Conservation (phyloP, 2,113 vertebrate species). For the Eidolon helvum region DNA sequence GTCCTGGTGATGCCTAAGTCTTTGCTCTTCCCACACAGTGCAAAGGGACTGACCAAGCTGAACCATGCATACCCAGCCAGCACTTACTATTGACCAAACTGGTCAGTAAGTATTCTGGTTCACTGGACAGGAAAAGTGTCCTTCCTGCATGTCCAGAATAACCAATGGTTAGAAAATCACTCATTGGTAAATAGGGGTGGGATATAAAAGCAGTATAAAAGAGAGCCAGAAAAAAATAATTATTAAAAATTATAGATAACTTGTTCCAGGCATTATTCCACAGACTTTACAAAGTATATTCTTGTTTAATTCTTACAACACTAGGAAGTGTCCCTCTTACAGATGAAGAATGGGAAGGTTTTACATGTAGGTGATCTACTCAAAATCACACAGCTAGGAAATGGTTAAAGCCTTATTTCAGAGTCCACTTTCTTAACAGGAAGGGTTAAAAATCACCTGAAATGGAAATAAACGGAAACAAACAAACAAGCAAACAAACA, state of each 20-base stretch:
- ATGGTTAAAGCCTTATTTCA: neutral
- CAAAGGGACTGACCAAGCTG: neutral
- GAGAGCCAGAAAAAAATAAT: neutral
- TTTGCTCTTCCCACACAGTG: neutral
- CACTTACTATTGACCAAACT: neutral
- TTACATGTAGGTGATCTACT: neutral
- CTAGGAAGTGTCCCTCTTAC: neutral
- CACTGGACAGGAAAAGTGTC: neutral
- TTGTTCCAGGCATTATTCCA: neutral
- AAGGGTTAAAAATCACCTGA: neutral
- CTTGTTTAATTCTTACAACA: conserved; percentile 21
- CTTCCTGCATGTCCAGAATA: neutral
- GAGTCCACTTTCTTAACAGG: neutral
- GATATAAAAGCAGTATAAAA: neutral
- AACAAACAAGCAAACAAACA: neutral
- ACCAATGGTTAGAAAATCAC: conserved; percentile 10
- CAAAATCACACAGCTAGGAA: neutral
- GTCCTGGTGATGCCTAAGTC: neutral
- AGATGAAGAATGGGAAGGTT: neutral
- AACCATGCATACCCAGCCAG: neutral
- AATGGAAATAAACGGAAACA: neutral
- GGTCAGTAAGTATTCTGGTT: neutral
- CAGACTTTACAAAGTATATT: neutral
- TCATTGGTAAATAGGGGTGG: neutral
- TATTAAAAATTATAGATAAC: neutral